A percentile compares a stretch with the other conserved stretches of the same genome.
These are phyloP conservation scores for Nesometra sesokonis DNA, from an alignment of 35 echinoderm and acorn worm species.

Conservation along the genomic window DNA sequence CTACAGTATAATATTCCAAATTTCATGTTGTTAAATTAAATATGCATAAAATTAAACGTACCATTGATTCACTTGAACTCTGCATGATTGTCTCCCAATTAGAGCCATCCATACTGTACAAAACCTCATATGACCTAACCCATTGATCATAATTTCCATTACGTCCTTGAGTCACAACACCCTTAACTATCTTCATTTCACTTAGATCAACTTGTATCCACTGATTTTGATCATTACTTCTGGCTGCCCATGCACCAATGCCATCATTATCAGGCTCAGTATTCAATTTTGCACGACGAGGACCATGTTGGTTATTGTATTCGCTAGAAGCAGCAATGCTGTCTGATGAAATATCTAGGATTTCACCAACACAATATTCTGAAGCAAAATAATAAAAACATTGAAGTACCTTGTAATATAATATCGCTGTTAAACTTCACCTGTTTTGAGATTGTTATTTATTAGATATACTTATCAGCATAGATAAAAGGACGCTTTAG, in stretches of 20 bases:
- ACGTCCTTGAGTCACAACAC: background rate
- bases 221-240: background rate
- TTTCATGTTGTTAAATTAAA: too few species aligned
- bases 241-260: background rate
- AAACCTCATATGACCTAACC: background rate
- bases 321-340: background rate
- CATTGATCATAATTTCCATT: background rate
- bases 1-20: too few species aligned
- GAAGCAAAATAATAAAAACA: background rate
- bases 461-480: too few species aligned
- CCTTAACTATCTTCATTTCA: background rate
- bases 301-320: background rate
- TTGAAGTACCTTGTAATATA: too few species aligned
- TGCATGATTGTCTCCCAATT: background rate
- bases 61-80: background rate
- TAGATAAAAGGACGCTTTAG: too few species aligned
- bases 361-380: background rate
- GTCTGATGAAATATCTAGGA: background rate
- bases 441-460: too few species aligned
- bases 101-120: background rate
- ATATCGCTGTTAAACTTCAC: too few species aligned
- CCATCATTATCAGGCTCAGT: background rate
- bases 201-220: background rate
- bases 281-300: background rate
- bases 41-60: background rate